Conservation (phyloP, 2,797 vertebrate species). For the Oreochromis grahami region DNA sequence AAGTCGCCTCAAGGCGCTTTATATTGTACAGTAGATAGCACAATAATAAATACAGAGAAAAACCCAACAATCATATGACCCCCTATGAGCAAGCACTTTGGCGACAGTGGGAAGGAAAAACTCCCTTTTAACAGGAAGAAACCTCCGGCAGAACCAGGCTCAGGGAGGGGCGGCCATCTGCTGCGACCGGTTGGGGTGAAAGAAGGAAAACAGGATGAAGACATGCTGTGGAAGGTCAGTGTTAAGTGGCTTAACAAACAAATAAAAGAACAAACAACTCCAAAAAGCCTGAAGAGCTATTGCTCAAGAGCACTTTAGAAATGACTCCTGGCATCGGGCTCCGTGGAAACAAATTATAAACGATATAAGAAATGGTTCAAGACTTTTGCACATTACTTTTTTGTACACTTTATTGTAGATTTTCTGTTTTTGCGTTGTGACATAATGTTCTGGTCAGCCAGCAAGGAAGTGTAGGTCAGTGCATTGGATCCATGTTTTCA, state of each 20-base stretch:
- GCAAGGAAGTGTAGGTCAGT: not conserved
- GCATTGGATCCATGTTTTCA: not conserved
- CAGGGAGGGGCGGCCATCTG: too few relatives aligned
- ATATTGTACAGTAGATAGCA: too few relatives aligned
- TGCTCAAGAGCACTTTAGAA: not conserved
- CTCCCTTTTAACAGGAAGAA: too few relatives aligned
- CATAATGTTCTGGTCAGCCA: not conserved
- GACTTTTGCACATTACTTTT: not conserved
- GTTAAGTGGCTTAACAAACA: not conserved
- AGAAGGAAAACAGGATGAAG: too few relatives aligned
- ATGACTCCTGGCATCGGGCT: not conserved
- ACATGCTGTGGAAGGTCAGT: too few relatives aligned
- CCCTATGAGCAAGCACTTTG: too few relatives aligned
- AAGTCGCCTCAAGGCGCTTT: too few relatives aligned
- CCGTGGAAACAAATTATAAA: not conserved
- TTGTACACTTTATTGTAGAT: not conserved
- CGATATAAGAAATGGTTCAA: not conserved
- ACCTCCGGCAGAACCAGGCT: too few relatives aligned
- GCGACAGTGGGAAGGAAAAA: too few relatives aligned
- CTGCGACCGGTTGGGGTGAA: too few relatives aligned
- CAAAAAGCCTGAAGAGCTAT: not conserved
- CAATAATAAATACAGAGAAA: too few relatives aligned
- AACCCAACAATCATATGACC: too few relatives aligned
- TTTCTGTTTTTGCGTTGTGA: fast-evolving
- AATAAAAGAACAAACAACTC: not conserved